These are phyloP conservation scores for Coptotermes formosanus DNA, from an alignment of 1,140 invertebrate species.

Conservation along the genomic window DNA sequence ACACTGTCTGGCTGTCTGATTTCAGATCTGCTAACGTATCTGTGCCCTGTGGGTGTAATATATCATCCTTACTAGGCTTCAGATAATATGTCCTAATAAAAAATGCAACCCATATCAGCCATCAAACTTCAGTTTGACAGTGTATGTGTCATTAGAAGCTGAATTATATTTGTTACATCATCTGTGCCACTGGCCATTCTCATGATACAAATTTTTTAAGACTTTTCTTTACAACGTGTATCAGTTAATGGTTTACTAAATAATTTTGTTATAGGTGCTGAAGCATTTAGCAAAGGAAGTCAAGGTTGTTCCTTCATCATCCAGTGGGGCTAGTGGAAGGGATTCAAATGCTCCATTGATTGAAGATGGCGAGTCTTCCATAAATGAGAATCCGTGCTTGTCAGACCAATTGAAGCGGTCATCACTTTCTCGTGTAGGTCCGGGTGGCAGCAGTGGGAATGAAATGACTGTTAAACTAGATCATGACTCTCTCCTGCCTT, in stretches of 20 bases:
- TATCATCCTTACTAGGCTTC: too few relatives aligned
- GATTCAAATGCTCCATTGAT: slow-evolving; percentile 18
- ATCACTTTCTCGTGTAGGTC: slow-evolving; percentile 19
- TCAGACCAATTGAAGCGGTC: slow-evolving; percentile 28
- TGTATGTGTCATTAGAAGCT: too few relatives aligned
- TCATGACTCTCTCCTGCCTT: slow-evolving; percentile 12
- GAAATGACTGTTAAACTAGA: not conserved
- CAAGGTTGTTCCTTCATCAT: slow-evolving; percentile 49
- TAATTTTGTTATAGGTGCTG: slow-evolving; percentile 58
- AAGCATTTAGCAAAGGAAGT: slow-evolving; percentile 84
- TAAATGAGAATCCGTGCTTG: not conserved
- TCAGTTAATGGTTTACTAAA: not conserved
- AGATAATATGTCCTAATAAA: too few relatives aligned
- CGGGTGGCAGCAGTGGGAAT: not conserved
- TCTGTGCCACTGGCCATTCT: too few relatives aligned
- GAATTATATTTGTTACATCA: too few relatives aligned
- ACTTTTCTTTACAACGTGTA: not conserved
- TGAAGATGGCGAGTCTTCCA: not conserved
- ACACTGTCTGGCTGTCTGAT: too few relatives aligned
- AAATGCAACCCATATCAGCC: too few relatives aligned
- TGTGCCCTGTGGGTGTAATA: too few relatives aligned
- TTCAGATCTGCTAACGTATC: too few relatives aligned
- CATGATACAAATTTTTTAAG: too few relatives aligned
- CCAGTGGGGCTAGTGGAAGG: not conserved
- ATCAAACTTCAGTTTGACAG: too few relatives aligned